Percentiles rank a stretch among this genome's conserved stretches.
Evolutionary conservation across 1,140 invertebrate species (phyloP).

Genomic region (Lanistes nyassanus): DNA sequence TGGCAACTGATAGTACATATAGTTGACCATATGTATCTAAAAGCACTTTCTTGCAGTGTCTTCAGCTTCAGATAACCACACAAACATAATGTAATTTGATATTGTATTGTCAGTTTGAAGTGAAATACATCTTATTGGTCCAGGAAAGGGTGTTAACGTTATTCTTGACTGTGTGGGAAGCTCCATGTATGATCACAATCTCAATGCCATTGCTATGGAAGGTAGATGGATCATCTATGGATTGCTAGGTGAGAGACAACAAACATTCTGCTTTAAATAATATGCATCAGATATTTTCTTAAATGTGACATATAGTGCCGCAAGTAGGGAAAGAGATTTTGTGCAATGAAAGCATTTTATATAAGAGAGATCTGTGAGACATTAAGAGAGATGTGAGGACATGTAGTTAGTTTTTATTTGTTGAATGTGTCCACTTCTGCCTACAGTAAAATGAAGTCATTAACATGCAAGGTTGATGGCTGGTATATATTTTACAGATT

Average conservation of each 20-base stretch:
- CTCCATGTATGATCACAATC: constrained; percentile 61
- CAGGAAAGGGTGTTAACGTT: constrained; percentile 61
- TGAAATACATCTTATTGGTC: constrained; percentile 11
- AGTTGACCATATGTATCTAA: background rate
- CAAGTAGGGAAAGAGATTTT: too few species aligned
- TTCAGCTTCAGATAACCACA: background rate
- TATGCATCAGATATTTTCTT: background rate
- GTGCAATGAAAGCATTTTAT: too few species aligned
- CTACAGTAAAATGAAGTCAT: background rate
- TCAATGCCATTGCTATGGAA: constrained; percentile 54
- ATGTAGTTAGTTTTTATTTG: too few species aligned
- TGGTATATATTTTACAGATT: background rate
- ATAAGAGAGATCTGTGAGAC: too few species aligned
- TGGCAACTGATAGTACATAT: background rate
- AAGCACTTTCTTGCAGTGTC: background rate
- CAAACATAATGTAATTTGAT: background rate
- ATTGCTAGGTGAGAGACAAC: constrained; percentile 61
- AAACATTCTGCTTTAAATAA: background rate
- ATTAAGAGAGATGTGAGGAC: too few species aligned
- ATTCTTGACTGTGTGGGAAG: constrained; percentile 66
- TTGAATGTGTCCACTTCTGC: background rate
- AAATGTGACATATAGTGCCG: background rate
- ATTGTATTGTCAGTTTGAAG: background rate
- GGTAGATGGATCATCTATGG: constrained; percentile 66
- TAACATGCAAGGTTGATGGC: background rate